A percentile compares a stretch with the other conserved stretches of the same genome.
These are phyloP conservation scores for Ptilorrhoa leucosticta DNA, from an alignment of 2,113 vertebrate genomes.

Conservation along the genomic window DNA sequence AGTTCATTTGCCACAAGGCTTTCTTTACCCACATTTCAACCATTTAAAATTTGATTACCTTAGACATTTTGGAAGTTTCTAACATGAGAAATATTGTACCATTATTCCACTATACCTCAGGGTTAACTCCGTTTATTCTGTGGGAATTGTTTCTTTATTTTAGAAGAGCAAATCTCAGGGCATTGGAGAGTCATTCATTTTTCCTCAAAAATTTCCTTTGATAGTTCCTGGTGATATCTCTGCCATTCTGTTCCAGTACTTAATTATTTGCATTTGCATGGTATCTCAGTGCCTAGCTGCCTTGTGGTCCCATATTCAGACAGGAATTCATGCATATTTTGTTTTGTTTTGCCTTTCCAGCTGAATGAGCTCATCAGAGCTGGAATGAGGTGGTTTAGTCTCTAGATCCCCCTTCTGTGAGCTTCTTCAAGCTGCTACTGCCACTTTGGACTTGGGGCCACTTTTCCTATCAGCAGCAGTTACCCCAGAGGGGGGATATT, in stretches of 20 bases:
- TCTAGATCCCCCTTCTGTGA: background rate
- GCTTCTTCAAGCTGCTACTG: background rate
- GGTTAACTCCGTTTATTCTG: background rate
- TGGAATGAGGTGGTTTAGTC: background rate
- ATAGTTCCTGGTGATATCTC: background rate
- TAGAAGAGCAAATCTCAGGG: background rate
- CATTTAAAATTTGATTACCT: background rate
- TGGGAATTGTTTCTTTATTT: background rate
- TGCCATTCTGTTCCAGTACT: background rate
- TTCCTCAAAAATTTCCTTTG: background rate
- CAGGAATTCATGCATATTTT: background rate
- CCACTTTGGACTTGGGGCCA: background rate
- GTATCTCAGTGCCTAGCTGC: background rate
- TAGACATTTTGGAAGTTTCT: background rate
- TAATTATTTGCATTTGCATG: background rate
- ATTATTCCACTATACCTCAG: background rate
- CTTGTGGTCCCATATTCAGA: background rate
- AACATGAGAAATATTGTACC: background rate
- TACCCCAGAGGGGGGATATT: accelerated
- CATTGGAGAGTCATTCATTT: background rate
- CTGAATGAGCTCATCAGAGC: background rate
- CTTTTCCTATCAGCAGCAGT: background rate
- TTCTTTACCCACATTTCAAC: background rate
- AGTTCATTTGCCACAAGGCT: background rate
- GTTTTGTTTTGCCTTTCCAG: background rate